Evolutionary conservation across 2,797 vertebrate species (phyloP), one percentile per base, ranked within the genome.

Genomic region (Falco biarmicus): DNA sequence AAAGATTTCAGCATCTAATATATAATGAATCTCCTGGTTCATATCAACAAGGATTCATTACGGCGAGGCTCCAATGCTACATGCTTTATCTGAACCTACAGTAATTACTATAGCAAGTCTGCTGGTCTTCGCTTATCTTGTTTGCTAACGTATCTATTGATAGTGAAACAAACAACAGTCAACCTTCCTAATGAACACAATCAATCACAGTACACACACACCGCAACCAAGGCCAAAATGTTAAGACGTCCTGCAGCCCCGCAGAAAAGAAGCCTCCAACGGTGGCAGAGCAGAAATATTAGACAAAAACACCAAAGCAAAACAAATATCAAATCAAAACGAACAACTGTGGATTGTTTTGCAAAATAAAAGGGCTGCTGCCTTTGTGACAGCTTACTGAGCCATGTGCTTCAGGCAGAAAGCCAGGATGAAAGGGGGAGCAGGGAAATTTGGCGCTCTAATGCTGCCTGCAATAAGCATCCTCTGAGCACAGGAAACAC

Each of bases 111-210:
- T 25, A 96, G 84, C 95, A 91, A 82, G 81, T 90, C 85, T 95
- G 93, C 95, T 97, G 93, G 92, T 93, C 93, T 74, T 95, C 85
- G 34, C 96, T 97, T 95, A 96, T 94, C 76, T 90, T 96, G 95
- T 97, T 97, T 96, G 94, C 95, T 93, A 96, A 95, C 3, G 2
- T 81, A 95, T 95, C 96, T 96, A 91, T 96, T 96, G 97, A 97
- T 95, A 96, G 95, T 34, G 90, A 96, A 98, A 98, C 97, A 98
- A 98, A 97, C 97, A 97, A 79, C 96, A 96, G 96, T 93, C 97
- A 97, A 75, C 91, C 94, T 93, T 70, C 84, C 93, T 98, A 97
- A 98, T 97, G 97, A 98, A 84, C 75, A 95, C 95, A 96, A 98
- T 98, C 97, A 96, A 97, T 97, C 95, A 97, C 84, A 89, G 92